Conservation (phyloP, 1,140 invertebrate genomes). For the Delia radicum region DNA sequence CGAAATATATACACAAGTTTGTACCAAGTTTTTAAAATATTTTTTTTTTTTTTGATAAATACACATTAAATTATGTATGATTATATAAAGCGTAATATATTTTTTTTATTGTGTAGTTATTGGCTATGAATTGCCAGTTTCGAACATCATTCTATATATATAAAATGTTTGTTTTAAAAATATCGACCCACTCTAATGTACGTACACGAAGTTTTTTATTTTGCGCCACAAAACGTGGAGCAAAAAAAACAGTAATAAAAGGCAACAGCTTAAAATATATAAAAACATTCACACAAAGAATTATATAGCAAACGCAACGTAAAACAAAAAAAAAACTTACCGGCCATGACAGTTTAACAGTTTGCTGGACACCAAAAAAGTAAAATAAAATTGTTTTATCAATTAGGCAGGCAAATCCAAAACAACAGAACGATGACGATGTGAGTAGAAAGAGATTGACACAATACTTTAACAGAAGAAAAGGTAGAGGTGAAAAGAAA, state of each 20-base stretch:
- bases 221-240: slow-evolving; percentile 9
- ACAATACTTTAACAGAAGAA: neutral
- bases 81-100: too few relatives aligned
- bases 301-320: neutral
- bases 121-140: too few relatives aligned
- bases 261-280: slow-evolving; percentile 19
- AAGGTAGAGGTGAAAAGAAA: neutral
- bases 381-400: slow-evolving; percentile 19
- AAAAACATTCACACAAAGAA: slow-evolving; percentile 19
- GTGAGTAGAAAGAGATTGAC: neutral
- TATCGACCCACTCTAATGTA: too few relatives aligned
- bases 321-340: slow-evolving; percentile 43
- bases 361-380: slow-evolving; percentile 36
- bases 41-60: too few relatives aligned
- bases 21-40: too few relatives aligned
- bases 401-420: neutral
- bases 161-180: too few relatives aligned
- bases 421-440: slow-evolving; percentile 3
- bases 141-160: too few relatives aligned
- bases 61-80: too few relatives aligned
- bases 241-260: neutral
- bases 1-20: too few relatives aligned
- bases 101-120: too few relatives aligned
- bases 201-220: too few relatives aligned
- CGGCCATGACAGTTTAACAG: slow-evolving; percentile 57